Percentiles rank a stretch among this genome's conserved stretches.
Evolutionary conservation across 2,888 invertebrate species (phyloP).

Genomic region (Nomada lathburiana): DNA sequence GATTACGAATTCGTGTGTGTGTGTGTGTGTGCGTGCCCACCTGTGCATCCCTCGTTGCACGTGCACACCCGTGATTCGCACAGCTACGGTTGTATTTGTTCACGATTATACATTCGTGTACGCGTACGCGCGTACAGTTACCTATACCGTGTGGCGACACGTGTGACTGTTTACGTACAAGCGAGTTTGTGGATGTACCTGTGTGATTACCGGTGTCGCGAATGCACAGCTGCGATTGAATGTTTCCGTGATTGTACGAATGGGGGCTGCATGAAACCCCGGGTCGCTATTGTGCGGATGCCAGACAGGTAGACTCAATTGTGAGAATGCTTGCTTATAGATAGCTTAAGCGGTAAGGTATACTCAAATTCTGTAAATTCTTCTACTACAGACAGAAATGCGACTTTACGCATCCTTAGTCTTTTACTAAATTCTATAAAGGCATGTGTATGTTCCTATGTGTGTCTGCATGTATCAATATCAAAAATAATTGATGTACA

Average conservation of each 20-base stretch:
- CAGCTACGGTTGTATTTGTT: constrained; percentile 27
- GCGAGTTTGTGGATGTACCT: constrained; percentile 39
- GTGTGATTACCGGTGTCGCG: constrained; percentile 48
- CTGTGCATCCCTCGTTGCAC: constrained; percentile 22
- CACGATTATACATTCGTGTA: constrained; percentile 52
- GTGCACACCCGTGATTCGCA: constrained; percentile 24
- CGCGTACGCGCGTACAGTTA: background rate
- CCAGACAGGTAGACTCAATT: background rate
- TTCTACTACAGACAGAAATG: too few relatives aligned
- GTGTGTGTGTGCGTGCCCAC: constrained; percentile 46
- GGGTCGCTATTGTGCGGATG: background rate
- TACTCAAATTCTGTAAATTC: too few relatives aligned
- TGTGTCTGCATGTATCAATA: too few relatives aligned
- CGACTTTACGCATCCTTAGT: too few relatives aligned
- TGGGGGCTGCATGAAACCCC: background rate
- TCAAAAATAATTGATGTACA: too few relatives aligned
- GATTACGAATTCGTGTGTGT: constrained; percentile 54
- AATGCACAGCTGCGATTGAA: constrained; percentile 28
- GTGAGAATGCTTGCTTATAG: background rate
- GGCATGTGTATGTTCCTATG: too few relatives aligned
- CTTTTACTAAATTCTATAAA: too few relatives aligned
- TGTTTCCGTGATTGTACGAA: constrained; percentile 30
- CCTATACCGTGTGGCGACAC: background rate
- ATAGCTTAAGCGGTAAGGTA: background rate
- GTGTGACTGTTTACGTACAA: constrained; percentile 35